A percentile compares a stretch with the other conserved stretches of the same genome.
These are phyloP conservation scores for Globodera rostochiensis DNA, from an alignment of 1,140 invertebrate genomes.

Conservation along the genomic window DNA sequence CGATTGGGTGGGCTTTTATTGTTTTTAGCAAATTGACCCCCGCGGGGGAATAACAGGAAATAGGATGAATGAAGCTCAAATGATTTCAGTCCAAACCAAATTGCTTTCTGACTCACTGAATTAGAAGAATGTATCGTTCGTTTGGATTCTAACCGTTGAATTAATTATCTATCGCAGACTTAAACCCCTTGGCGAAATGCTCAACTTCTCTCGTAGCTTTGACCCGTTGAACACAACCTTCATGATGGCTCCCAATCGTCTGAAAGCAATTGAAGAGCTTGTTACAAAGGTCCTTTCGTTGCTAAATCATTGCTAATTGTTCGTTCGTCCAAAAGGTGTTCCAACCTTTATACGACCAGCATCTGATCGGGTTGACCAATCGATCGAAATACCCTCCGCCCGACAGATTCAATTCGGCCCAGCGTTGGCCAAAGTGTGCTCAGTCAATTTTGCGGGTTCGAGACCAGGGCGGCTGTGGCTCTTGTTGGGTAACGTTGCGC, in stretches of 20 bases:
- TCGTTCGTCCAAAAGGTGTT: background rate
- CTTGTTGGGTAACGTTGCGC: slow-evolving; percentile 21
- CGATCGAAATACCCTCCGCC: slow-evolving; percentile 6
- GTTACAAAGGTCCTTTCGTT: slow-evolving; percentile 13
- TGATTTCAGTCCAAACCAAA: too few species aligned
- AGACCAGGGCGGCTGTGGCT: slow-evolving; percentile 36
- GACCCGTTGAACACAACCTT: slow-evolving; percentile 26
- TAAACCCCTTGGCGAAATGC: slow-evolving; percentile 25
- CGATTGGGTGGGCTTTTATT: slow-evolving; percentile 14
- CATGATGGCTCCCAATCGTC: slow-evolving; percentile 21
- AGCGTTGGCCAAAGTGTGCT: slow-evolving; percentile 29
- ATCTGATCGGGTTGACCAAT: background rate
- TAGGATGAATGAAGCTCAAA: too few species aligned
- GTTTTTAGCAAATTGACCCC: too few species aligned
- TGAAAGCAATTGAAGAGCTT: slow-evolving; percentile 14
- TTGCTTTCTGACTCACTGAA: too few species aligned
- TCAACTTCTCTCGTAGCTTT: slow-evolving; percentile 21
- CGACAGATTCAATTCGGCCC: slow-evolving; percentile 24
- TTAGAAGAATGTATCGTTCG: too few species aligned
- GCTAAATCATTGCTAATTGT: background rate
- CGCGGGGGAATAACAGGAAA: too few species aligned
- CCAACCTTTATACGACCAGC: background rate
- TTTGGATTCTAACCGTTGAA: background rate
- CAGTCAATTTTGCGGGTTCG: slow-evolving; percentile 27
- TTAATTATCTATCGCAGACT: background rate